These are phyloP conservation scores for Saguinus midas DNA, from an alignment of 2,113 vertebrate genomes.

Conservation along the genomic window DNA sequence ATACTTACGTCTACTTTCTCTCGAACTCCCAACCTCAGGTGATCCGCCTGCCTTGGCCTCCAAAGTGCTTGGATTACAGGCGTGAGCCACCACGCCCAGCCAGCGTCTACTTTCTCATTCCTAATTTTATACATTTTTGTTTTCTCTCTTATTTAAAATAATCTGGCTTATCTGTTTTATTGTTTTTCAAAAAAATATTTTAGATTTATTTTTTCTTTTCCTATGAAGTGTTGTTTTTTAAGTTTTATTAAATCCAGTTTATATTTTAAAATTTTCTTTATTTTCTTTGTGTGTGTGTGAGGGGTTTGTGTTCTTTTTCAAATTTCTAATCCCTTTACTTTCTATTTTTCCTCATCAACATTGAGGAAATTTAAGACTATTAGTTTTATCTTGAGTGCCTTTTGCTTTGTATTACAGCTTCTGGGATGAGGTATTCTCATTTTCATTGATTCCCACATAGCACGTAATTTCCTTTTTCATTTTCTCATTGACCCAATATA, in stretches of 20 bases:
- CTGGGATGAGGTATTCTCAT: background rate
- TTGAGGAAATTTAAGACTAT: background rate
- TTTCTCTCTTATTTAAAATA: background rate
- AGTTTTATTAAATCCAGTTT: slow-evolving; percentile 5
- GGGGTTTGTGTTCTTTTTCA: background rate
- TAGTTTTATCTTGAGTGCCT: background rate
- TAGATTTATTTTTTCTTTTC: background rate
- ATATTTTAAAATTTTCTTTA: background rate
- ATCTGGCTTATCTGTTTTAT: background rate
- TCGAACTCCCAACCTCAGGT: no score
- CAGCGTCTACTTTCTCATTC: background rate
- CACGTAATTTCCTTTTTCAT: slow-evolving; percentile 7
- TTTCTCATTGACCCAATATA: background rate
- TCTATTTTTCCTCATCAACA: slow-evolving; percentile 25
- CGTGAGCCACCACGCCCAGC: no score
- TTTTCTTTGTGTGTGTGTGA: background rate
- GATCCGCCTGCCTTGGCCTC: no score
- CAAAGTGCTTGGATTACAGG: no score
- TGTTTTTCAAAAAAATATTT: background rate
- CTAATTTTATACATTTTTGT: background rate
- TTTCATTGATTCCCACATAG: background rate
- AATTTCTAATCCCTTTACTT: slow-evolving; percentile 14
- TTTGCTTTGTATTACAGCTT: background rate
- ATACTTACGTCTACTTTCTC: background rate
- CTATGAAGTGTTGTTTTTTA: background rate